Evolutionary conservation across 2,888 invertebrate genomes (phyloP).

Genomic region (Sminthurinus aureus): DNA sequence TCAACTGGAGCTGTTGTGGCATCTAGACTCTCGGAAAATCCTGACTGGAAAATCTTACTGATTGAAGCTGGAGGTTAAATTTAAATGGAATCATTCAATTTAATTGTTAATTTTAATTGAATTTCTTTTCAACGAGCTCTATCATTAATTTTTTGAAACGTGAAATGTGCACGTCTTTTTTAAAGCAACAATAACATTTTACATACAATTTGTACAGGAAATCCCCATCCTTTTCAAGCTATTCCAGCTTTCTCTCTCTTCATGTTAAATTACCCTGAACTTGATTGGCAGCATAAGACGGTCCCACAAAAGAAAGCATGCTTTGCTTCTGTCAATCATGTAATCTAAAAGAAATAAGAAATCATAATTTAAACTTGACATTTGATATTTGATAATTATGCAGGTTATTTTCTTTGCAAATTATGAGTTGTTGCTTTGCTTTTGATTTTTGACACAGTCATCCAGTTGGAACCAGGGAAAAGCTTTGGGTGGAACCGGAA

Average conservation of each 20-base stretch:
- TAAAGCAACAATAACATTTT: too few species aligned
- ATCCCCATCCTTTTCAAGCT: neutral
- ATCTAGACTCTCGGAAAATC: slow-evolving; percentile 38
- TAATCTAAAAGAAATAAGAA: neutral
- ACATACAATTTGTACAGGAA: too few species aligned
- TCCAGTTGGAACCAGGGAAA: neutral
- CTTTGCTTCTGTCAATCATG: slow-evolving; percentile 11
- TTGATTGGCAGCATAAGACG: slow-evolving; percentile 16
- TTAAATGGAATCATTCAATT: too few species aligned
- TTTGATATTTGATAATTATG: too few species aligned
- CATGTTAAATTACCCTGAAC: slow-evolving; percentile 12
- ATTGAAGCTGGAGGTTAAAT: slow-evolving; percentile 46
- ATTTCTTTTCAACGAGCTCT: too few species aligned
- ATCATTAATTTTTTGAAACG: too few species aligned
- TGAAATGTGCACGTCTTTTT: too few species aligned
- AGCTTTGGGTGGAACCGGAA: neutral
- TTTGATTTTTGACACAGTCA: neutral
- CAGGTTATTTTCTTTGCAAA: too few species aligned
- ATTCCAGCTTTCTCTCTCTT: slow-evolving; percentile 5
- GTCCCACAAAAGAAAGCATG: slow-evolving; percentile 15
- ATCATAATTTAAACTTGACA: too few species aligned
- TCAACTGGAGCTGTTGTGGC: slow-evolving; percentile 5
- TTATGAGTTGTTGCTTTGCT: too few species aligned
- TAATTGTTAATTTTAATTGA: too few species aligned
- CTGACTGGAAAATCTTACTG: slow-evolving; percentile 31